Evolutionary conservation across 92 coral and sea anemone genomes (phyloP).

Genomic region (Isaurus tuberculatus): DNA sequence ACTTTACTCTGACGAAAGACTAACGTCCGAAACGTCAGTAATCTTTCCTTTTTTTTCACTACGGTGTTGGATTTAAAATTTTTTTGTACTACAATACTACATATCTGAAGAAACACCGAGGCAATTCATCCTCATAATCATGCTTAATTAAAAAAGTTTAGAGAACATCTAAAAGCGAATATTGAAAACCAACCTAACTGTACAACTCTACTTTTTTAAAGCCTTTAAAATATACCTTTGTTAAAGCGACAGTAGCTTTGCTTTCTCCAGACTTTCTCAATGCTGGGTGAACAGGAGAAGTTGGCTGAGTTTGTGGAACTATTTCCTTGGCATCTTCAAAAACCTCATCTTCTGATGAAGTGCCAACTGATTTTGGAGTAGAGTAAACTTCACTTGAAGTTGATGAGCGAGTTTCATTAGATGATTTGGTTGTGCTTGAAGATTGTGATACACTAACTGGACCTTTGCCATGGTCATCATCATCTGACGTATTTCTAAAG

Average conservation of each 20-base stretch:
- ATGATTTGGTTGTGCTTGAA: slow-evolving; percentile 4
- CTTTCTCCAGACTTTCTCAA: slow-evolving; percentile 42
- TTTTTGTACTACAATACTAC: too few species aligned
- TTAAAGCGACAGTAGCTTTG: slow-evolving; percentile 20
- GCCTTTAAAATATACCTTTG: neutral
- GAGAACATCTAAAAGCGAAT: too few species aligned
- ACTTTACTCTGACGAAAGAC: too few species aligned
- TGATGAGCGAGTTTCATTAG: slow-evolving; percentile 17
- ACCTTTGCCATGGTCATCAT: neutral
- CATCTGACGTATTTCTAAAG: slow-evolving; percentile 19
- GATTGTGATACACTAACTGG: neutral
- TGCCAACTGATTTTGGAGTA: slow-evolving; percentile 33
- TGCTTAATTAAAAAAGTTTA: too few species aligned
- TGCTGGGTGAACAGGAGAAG: slow-evolving; percentile 4
- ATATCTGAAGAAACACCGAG: too few species aligned
- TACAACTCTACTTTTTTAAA: too few species aligned
- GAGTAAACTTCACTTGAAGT: neutral
- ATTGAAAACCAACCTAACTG: too few species aligned
- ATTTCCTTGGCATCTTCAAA: slow-evolving; percentile 67
- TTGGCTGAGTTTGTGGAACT: slow-evolving; percentile 13
- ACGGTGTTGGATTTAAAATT: too few species aligned
- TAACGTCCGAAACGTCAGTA: too few species aligned
- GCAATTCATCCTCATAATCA: too few species aligned
- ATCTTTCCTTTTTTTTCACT: too few species aligned
- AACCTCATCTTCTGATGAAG: slow-evolving; percentile 47